Percentiles rank a stretch among this genome's conserved stretches.
Evolutionary conservation across 1,140 invertebrate species (phyloP).

Genomic region (Sarcophaga bullata): DNA sequence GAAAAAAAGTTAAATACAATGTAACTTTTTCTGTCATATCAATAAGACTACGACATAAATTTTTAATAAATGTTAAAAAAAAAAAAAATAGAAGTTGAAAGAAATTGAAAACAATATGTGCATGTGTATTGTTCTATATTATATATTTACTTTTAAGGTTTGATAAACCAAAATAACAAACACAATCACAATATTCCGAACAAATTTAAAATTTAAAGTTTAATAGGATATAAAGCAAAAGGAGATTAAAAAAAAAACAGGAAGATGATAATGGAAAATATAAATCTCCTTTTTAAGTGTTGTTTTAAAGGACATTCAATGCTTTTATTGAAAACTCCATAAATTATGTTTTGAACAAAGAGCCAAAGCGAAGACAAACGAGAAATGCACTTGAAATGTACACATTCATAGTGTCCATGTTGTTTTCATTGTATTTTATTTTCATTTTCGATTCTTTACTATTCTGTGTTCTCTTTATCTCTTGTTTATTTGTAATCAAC

Average conservation of each 20-base stretch:
- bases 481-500: too few relatives aligned
- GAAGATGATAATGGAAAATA: background rate
- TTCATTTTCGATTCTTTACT: too few relatives aligned
- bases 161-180: too few relatives aligned
- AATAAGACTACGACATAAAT: slow-evolving; percentile 23
- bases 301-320: background rate
- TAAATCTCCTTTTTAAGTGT: background rate
- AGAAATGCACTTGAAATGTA: background rate
- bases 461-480: too few relatives aligned
- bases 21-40: slow-evolving; percentile 39
- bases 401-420: background rate
- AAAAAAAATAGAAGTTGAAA: background rate
- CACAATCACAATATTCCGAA: background rate
- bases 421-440: too few relatives aligned
- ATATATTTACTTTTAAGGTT: too few relatives aligned
- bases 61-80: slow-evolving; percentile 31
- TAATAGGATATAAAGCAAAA: background rate
- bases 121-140: background rate
- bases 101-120: background rate
- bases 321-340: background rate
- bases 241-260: too few relatives aligned
- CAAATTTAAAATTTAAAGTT: background rate
- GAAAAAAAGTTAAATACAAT: slow-evolving; percentile 34
- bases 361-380: slow-evolving; percentile 41
- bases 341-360: slow-evolving; percentile 32